Evolutionary conservation across 2,113 vertebrate species (phyloP), one percentile per base, ranked within the genome.

Genomic region (Camarhynchus parvulus): DNA sequence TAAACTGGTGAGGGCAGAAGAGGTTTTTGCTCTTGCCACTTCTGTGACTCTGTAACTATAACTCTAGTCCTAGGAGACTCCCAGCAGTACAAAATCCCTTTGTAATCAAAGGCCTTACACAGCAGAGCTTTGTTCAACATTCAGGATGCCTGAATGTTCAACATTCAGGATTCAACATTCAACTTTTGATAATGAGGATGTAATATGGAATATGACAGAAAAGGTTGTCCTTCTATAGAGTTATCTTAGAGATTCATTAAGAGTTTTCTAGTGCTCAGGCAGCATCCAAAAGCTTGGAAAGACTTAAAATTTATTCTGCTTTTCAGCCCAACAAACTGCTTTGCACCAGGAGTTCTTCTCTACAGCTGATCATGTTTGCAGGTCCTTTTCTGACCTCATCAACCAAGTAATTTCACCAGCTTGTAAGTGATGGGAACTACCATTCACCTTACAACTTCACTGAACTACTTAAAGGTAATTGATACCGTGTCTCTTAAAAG

Each of bases 371-470:
- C 77, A 15, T 35, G 95, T 99, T 42, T 97, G 94, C 89, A 96
- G 90, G 39, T 97, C 96, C 2, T 97, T 99, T 73, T 97, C 96
- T 78, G 87, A 96, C 25, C 96, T 99, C 46, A 96, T 99, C 78
- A 96, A 92, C 13, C 88, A 97, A 52, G 47, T 98, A 85, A 96
- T 93, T 76, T 94, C 91, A 83, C 93, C 96, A 77, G 66, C 41
- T 85, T 88, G 64, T 75, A 96, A 96, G 69, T 97, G 79, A 97
- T 64, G 78, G 75, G 94, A 50, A 41, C 49, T 66, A 59, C 49
- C 16, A n/a, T 83, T 88, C 82, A 33, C 53, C 24, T 72, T 79
- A 70, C 13, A 83, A 23, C n/a, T 83, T 58, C 37, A 22, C 27
- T 39, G n/a, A 87, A 55, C 67, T 90, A 23, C 30, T 61, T 63